phyloP scores from a whole-genome alignment of 2,888 invertebrate genomes.

The Pogonocherus hispidulus region DNA sequence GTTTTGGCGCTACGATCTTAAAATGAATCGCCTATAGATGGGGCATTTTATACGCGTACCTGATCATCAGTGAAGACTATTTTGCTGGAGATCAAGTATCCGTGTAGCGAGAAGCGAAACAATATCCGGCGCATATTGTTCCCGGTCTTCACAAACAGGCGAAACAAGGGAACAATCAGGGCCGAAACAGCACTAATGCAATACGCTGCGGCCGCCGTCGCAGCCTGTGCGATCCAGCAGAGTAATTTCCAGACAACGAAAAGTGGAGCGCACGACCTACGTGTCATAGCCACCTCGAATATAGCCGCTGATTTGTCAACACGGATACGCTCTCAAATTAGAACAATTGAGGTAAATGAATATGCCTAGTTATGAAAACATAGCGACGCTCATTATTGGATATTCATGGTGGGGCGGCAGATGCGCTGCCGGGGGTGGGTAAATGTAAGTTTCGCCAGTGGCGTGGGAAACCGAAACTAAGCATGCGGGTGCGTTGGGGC shows the following conservation, averaged over 20 bases:
- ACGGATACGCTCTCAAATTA: constrained; percentile 34
- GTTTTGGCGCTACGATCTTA: no score
- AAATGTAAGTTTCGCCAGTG: not conserved
- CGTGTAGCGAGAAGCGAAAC: not conserved
- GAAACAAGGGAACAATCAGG: constrained; percentile 4
- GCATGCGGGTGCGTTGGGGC: no score
- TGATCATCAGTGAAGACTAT: no score
- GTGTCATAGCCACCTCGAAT: constrained; percentile 12
- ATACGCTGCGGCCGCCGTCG: not conserved
- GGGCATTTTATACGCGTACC: no score
- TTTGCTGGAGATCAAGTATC: not conserved
- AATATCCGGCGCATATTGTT: not conserved
- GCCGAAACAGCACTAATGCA: not conserved
- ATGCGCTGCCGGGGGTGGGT: not conserved
- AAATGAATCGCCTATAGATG: no score
- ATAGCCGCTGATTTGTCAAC: constrained; percentile 35
- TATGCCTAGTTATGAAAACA: constrained; percentile 58
- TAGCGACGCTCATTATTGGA: constrained; percentile 56
- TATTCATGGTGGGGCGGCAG: constrained; percentile 50
- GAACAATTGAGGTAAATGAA: constrained; percentile 62
- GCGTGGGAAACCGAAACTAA: not conserved
- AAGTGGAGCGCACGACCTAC: not conserved
- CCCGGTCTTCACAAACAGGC: not conserved
- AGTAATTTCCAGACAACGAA: constrained; percentile 11
- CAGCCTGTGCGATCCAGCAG: not conserved